Conservation (phyloP, 30 jellyfish, hydroid and myxozoan species). For the Sanderia malayensis region DNA sequence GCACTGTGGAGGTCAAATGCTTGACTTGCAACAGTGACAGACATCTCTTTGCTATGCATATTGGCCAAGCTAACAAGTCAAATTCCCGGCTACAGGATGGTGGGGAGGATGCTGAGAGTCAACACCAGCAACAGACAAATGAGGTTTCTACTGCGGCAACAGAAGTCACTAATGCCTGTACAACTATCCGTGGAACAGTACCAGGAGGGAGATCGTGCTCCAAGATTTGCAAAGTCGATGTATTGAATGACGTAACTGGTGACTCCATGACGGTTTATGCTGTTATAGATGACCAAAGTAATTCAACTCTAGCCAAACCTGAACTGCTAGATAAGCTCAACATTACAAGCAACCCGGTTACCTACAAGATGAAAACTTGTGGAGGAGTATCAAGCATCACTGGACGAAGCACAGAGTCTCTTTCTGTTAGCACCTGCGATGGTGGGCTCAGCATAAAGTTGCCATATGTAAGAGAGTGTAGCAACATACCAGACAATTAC, state of each 20-base stretch:
- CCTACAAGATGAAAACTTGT: slow-evolving; percentile 28
- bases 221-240: slow-evolving; percentile 35
- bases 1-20: slow-evolving; percentile 12
- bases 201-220: slow-evolving; percentile 52
- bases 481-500: slow-evolving; percentile 29
- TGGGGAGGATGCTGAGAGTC: slow-evolving; percentile 31
- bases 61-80: slow-evolving; percentile 8
- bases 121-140: slow-evolving; percentile 11
- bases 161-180: slow-evolving; percentile 38
- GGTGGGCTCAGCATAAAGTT: slow-evolving; percentile 2
- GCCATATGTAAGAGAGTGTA: slow-evolving; percentile 41
- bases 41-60: slow-evolving; percentile 25
- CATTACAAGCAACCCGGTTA: slow-evolving; percentile 3
- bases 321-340: slow-evolving; percentile 29
- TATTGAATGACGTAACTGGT: slow-evolving; percentile 8
- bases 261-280: slow-evolving; percentile 23
- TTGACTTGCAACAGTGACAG: slow-evolving; percentile 29
- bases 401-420: slow-evolving; percentile 30
- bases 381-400: slow-evolving; percentile 16
- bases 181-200: slow-evolving; percentile 19
- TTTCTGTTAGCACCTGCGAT: slow-evolving; percentile 11
- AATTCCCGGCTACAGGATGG: slow-evolving; percentile 20
- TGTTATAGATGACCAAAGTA: slow-evolving; percentile 34
- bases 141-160: slow-evolving; percentile 6
- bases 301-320: slow-evolving; percentile 37